phyloP scores from a whole-genome alignment of 2,113 vertebrate genomes.

The Telmatochromis brichardi region DNA sequence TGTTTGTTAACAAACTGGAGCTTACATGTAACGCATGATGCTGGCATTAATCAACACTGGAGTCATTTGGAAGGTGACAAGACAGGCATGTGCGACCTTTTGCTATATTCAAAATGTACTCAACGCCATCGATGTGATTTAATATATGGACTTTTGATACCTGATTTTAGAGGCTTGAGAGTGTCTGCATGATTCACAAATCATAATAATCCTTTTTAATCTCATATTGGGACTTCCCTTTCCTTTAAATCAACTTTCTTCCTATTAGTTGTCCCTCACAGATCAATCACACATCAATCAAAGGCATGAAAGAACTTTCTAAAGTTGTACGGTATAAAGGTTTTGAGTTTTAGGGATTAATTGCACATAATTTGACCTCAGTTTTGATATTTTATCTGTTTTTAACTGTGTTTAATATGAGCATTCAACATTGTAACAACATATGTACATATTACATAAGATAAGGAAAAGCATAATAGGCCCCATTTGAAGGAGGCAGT shows the following conservation, averaged over 20 bases:
- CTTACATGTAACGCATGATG: background rate
- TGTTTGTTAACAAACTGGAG: background rate
- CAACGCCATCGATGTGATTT: background rate
- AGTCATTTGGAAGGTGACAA: background rate
- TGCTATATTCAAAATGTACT: background rate
- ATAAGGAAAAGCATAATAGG: background rate
- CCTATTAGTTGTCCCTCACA: background rate
- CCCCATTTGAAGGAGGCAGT: background rate
- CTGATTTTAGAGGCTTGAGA: background rate
- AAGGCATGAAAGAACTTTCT: background rate
- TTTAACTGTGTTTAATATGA: background rate
- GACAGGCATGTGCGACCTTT: background rate
- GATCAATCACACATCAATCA: background rate
- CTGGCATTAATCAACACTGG: background rate
- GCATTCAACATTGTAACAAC: background rate
- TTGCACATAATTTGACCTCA: background rate
- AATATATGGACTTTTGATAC: background rate
- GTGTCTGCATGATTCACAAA: background rate
- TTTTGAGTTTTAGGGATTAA: background rate
- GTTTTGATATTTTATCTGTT: background rate
- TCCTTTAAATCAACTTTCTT: background rate
- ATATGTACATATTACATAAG: background rate
- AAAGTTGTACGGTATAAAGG: background rate
- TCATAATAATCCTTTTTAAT: background rate
- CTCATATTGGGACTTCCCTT: background rate